These are phyloP conservation scores for Schizopygopsis malacanthus DNA, from an alignment of 2,797 vertebrate species.

Conservation along the genomic window DNA sequence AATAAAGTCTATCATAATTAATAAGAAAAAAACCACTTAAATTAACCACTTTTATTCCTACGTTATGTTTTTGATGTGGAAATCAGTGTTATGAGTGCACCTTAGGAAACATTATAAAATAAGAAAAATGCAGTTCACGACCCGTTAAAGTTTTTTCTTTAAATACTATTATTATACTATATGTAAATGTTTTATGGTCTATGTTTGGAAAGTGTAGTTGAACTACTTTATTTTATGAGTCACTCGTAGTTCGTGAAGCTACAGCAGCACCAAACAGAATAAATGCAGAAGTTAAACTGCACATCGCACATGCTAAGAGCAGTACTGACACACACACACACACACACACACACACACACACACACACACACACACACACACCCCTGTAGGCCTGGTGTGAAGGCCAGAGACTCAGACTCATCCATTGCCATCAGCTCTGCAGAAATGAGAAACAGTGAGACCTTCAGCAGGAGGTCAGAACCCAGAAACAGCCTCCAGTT, in stretches of 20 bases:
- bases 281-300: not conserved
- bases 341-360: slow-evolving; percentile 12
- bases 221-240: not conserved
- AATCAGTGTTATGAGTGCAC: not conserved
- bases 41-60: not conserved
- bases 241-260: not conserved
- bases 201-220: not conserved
- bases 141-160: not conserved
- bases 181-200: too few relatives aligned
- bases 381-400: slow-evolving; percentile 58
- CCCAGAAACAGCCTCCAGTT: slow-evolving; percentile 30
- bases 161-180: too few relatives aligned
- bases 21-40: too few relatives aligned
- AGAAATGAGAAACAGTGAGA: slow-evolving; percentile 74
- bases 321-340: slow-evolving; percentile 12
- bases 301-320: not conserved
- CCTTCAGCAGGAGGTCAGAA: slow-evolving; percentile 73
- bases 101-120: not conserved
- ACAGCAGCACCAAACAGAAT: not conserved
- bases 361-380: slow-evolving; percentile 11
- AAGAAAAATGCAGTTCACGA: not conserved
- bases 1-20: too few relatives aligned
- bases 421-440: slow-evolving; percentile 73
- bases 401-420: slow-evolving; percentile 69
- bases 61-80: not conserved